Evolutionary conservation across 2,113 vertebrate species (phyloP).

Genomic region (Phaethon lepturus): DNA sequence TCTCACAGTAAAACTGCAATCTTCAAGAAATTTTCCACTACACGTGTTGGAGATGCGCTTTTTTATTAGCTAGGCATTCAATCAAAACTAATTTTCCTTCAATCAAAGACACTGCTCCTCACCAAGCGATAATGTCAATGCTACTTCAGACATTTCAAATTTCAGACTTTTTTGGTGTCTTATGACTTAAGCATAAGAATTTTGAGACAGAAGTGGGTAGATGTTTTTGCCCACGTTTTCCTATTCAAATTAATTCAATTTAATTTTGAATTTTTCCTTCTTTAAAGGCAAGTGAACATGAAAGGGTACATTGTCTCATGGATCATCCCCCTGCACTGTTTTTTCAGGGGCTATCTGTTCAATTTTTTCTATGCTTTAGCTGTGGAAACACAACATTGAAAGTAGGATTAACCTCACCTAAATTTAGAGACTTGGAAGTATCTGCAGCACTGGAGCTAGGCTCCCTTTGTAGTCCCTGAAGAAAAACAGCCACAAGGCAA

Average conservation of each 20-base stretch:
- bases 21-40: background rate
- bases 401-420: background rate
- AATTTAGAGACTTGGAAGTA: background rate
- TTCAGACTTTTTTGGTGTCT: background rate
- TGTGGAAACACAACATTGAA: background rate
- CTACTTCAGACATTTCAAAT: background rate
- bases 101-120: background rate
- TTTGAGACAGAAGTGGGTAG: slow-evolving; percentile 43
- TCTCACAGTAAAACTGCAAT: background rate
- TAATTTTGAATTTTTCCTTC: background rate
- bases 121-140: background rate
- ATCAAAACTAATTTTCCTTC: background rate
- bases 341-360: background rate
- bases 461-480: background rate
- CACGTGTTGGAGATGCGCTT: background rate
- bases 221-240: slow-evolving; percentile 12
- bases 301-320: background rate
- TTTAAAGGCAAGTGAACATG: slow-evolving; percentile 1
- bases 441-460: background rate
- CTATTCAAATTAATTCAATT: slow-evolving; percentile 24
- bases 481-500: background rate
- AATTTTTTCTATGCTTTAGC: background rate
- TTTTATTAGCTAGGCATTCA: background rate
- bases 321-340: background rate
- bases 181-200: background rate